Evolutionary conservation across 2,888 invertebrate genomes (phyloP), one percentile per base, ranked within the genome.

Genomic region (Leistus spinibarbis): DNA sequence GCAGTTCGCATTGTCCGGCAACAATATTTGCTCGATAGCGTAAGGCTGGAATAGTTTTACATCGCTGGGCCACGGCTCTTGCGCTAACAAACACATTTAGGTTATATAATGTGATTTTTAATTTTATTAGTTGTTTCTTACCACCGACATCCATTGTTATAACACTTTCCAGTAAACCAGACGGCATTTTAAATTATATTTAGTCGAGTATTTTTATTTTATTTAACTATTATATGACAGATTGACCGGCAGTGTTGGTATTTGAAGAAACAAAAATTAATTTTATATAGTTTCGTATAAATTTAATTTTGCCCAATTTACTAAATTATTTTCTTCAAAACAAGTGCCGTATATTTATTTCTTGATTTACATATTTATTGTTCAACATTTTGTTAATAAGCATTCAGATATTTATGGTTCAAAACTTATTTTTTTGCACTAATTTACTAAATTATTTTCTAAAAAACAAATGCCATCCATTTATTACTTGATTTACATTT

Each of bases 1-100:
- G 81, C 97, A 97, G 83, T 95, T 96, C 10, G 98, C 97, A 86
- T 94, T 95, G 84, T 99, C 98, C 1, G 97, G 95, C 65, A 99
- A 86, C 27, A 98, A 86, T 77, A 98, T 97, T 86, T 99, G 99
- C 81, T 96, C 97, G 27, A 94, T 95, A 84, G 97, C 96, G 83
- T 94, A 94, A 0, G 96, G 97, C 82, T 96, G 96, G 85, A 92
- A 97, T 17, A 98, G 85, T 78, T 91, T 90, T 2, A 95, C 95
- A 85, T 95, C 93, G 80, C 93, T 92, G 0, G 96, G 95, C 97
- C 97, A 97, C 78, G 95, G 94, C 83, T 97, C 96, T 84, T 92
- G 92, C 1, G 93, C 95, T 93, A n/a, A 40, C 40, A 40, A 40
- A 83, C 83, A 72, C 62, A 72, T 63, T 70, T 76, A 74, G 53